Evolutionary conservation across 2,888 invertebrate genomes (phyloP).

Genomic region (Steromphala cineraria): DNA sequence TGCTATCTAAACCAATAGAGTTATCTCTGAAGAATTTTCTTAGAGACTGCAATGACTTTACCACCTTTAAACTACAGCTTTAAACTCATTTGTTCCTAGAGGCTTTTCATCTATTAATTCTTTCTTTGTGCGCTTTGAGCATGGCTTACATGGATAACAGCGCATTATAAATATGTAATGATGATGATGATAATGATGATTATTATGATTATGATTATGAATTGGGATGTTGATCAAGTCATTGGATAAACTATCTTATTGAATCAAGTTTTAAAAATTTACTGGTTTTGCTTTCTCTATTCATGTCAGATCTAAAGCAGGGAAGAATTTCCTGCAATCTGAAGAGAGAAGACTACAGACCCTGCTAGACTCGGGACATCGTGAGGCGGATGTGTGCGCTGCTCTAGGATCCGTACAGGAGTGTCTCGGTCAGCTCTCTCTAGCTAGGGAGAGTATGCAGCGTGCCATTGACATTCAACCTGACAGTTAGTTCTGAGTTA

Average conservation of each 20-base stretch:
- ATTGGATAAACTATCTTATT: neutral
- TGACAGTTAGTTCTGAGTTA: constrained; percentile 39
- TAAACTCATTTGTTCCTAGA: neutral
- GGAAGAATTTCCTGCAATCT: constrained; percentile 46
- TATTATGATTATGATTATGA: too few species aligned
- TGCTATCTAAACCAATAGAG: too few species aligned
- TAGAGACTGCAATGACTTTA: too few species aligned
- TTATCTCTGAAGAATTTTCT: too few species aligned
- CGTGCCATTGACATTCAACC: constrained; percentile 45
- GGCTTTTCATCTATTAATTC: neutral
- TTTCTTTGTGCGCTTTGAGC: too few species aligned
- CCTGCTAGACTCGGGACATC: constrained; percentile 29
- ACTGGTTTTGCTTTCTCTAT: neutral
- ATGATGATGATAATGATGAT: too few species aligned
- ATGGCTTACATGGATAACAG: too few species aligned
- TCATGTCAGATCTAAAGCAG: constrained; percentile 43
- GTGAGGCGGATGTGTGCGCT: constrained; percentile 41
- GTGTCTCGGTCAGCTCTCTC: constrained; percentile 43
- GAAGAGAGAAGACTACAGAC: constrained; percentile 48
- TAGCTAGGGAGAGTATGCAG: constrained; percentile 50
- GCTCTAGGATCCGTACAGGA: constrained; percentile 61
- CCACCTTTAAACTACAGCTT: too few species aligned
- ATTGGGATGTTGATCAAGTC: neutral
- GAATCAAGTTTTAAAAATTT: neutral
- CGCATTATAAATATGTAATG: too few species aligned